Evolutionary conservation across 2,797 vertebrate genomes (phyloP).

Genomic region (Petrocephalus sullivani): DNA sequence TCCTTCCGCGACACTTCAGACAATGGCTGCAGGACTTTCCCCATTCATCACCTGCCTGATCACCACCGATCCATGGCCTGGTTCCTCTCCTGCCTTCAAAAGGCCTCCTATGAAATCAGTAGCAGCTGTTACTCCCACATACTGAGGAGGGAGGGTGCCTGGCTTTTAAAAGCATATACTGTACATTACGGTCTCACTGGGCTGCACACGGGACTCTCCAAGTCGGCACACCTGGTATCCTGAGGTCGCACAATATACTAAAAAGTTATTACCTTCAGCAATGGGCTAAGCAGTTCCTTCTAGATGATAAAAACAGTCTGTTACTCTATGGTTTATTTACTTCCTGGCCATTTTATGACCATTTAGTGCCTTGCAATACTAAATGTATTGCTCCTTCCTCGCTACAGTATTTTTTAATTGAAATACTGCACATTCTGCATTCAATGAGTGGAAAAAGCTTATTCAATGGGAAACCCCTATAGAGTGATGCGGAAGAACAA

Average conservation of each 20-base stretch:
- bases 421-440: background rate
- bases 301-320: conserved; percentile 7
- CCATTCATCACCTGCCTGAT: conserved; percentile 4
- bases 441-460: background rate
- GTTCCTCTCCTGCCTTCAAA: background rate
- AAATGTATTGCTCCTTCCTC: background rate
- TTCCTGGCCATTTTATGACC: background rate
- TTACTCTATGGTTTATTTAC: background rate
- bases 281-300: background rate
- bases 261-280: background rate
- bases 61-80: background rate
- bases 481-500: too few species aligned
- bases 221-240: background rate
- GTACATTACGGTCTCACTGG: background rate
- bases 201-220: background rate
- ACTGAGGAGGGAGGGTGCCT: background rate
- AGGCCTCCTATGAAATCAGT: background rate
- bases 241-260: background rate
- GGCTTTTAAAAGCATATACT: background rate
- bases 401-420: background rate
- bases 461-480: background rate
- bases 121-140: background rate
- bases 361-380: background rate
- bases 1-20: background rate
- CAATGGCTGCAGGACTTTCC: background rate